Base-by-base conservation (phyloP, 2,113 vertebrate species). In the Sterna hirundo region DNA sequence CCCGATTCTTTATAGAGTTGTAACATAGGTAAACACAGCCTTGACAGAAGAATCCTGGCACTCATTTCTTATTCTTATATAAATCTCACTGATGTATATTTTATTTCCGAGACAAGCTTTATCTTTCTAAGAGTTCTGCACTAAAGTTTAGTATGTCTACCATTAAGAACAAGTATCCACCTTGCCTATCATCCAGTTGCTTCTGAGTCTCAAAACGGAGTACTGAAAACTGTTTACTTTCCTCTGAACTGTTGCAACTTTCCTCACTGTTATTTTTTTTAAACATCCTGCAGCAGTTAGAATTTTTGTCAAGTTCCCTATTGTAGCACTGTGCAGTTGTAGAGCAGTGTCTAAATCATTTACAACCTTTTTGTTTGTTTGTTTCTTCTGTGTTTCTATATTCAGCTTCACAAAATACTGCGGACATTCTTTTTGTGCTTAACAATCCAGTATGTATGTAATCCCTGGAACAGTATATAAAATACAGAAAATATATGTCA, bases 391-490 rank as follows among this genome's bases (percentile, higher is more conserved):
- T 5, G 4, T 3, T 71, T 69, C 7, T 68, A 1, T 26, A 21
- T 78, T 87, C 17, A 55, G 6, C 13, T 32, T 68, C 44, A 55
- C 12, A 44, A 65, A 82, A 23, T 46, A 36, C 51, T 78, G 62
- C 61, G 38, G 13, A 51, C 54, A 3, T 26, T 76, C 4, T 57
- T 42, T 55, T 12, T 36, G 22, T 51, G 15, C 6, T 70, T 62
- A 49, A 42, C 10, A 51, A 55, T 49, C 11, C 10, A 34, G 13
- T 36, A 11, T 61, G 5, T 9, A 68, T 1, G 3, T 10, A 25
- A 8, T 57, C 15, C 6, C 9, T 85, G 3, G 32, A 36, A 49
- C 11, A n/a, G 5, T 0, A 5, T 8, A 16, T 3, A 42, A 91
- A 81, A 44, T 13, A 19, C 5, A 79, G n/a, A 79, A 40, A 79